A percentile compares a stretch with the other conserved stretches of the same genome.
Evolutionary conservation across 2,888 invertebrate genomes (phyloP).

Genomic region (Thalpophila matura): DNA sequence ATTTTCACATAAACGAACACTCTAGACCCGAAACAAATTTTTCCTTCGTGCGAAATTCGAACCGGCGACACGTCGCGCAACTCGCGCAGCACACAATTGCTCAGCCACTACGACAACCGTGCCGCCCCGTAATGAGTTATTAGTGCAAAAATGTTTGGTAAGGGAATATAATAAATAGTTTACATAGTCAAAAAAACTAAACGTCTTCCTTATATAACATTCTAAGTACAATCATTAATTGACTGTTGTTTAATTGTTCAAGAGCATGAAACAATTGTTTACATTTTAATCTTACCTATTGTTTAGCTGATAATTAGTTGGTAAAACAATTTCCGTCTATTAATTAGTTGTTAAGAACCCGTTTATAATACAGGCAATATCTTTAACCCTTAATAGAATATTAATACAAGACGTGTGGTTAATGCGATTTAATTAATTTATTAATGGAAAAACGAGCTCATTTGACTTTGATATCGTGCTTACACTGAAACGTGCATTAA

Average conservation of each 20-base stretch:
- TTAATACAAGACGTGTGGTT: conserved; percentile 40
- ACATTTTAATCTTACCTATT: conserved; percentile 43
- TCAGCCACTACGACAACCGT: too few species aligned
- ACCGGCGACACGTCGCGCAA: too few species aligned
- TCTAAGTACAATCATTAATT: conserved; percentile 5
- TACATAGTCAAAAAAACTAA: background rate
- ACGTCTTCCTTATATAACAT: background rate
- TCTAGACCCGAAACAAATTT: too few species aligned
- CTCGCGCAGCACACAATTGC: too few species aligned
- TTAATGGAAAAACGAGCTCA: conserved; percentile 25
- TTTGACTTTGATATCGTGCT: conserved; percentile 35
- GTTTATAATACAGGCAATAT: conserved; percentile 13
- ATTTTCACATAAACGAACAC: too few species aligned
- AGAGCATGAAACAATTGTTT: conserved; percentile 42
- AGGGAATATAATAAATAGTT: background rate
- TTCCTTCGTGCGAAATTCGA: too few species aligned
- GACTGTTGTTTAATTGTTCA: conserved; percentile 46
- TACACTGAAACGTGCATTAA: conserved; percentile 23
- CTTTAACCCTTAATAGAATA: conserved; percentile 33
- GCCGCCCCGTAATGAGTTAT: too few species aligned
- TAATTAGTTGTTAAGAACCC: conserved; percentile 30
- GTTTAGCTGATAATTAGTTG: conserved; percentile 30
- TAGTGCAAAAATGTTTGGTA: background rate
- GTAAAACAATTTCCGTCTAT: conserved; percentile 27
- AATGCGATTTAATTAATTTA: conserved; percentile 9